Base-by-base conservation (phyloP, 1,140 invertebrate genomes). In the Drosophila melanica region DNA sequence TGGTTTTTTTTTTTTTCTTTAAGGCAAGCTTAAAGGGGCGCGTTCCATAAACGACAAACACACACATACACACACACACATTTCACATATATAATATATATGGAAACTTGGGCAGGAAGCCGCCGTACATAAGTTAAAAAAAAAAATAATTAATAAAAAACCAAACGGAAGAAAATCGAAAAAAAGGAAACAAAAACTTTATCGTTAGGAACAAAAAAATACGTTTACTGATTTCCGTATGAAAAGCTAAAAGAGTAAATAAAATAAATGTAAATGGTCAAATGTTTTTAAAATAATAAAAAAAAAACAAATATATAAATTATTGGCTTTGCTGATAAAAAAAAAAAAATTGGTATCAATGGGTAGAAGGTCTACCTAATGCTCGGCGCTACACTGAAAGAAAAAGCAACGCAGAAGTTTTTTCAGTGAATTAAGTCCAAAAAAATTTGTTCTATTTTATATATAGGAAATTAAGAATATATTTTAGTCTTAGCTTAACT, bases 211-310 rank as follows among this genome's bases (percentile, higher is more conserved):
- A 33, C 6, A 35, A 35, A 45, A 50, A 75, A 54, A 39, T 73
- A 78, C 50, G 60, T 66, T 82, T 79, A 82, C 77, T 77, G 53
- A 74, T 85, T 73, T 58, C 54, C 67, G 69, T 80, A 74, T 60
- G 67, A 54, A 67, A 75, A 66, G 18, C 62, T 60, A 72, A 76
- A 71, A 70, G 39, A 51, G 50, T 63, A 75, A 87, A 64, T 63
- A 79, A 79, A 87, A 77, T 68, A 68, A 71, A 71, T 89, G 84
- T 90, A 87, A 89, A 87, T 84, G 76, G 67, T 71, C 66, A 72
- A 58, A 77, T 72, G 75, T 81, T 77, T 86, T 62, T 63, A 62
- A 68, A 50, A 55, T 11, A 55, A 63, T 64, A 59, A 44, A 33
- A 45, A 68, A 75, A 69, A 79, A 69, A 79, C 4, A 44, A n/a